Conservation (phyloP, 2,888 invertebrate species). For the Lumbricus terrestris region DNA sequence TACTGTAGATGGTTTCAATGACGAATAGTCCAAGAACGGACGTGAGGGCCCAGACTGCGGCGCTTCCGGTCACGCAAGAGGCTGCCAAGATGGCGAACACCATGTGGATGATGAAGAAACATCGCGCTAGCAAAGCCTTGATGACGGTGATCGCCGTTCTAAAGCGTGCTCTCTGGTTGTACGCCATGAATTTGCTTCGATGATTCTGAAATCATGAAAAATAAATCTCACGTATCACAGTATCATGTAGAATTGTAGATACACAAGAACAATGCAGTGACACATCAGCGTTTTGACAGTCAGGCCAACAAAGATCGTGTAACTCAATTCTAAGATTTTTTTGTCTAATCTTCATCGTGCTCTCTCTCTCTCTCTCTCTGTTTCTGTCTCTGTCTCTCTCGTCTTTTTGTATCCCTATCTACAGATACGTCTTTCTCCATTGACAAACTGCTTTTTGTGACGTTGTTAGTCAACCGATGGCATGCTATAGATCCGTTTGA, state of each 20-base stretch:
- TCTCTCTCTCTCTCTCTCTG: too few relatives aligned
- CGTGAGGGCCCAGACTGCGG: conserved; percentile 77
- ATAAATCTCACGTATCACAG: too few relatives aligned
- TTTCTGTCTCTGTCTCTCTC: too few relatives aligned
- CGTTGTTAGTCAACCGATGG: too few relatives aligned
- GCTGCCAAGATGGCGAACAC: conserved; percentile 86
- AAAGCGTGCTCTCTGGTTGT: not conserved
- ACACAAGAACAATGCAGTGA: too few relatives aligned
- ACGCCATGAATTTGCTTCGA: not conserved
- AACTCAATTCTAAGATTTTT: not conserved
- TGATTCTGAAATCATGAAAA: not conserved
- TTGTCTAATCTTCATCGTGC: not conserved
- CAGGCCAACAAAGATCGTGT: not conserved
- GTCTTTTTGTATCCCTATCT: too few relatives aligned
- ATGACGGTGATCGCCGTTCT: conserved; percentile 15
- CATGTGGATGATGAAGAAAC: conserved; percentile 70
- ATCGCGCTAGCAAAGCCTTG: conserved; percentile 42
- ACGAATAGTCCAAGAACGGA: conserved; percentile 77
- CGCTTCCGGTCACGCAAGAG: conserved; percentile 70
- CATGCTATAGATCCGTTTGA: too few relatives aligned
- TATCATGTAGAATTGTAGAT: too few relatives aligned
- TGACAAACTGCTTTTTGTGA: too few relatives aligned
- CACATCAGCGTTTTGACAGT: too few relatives aligned
- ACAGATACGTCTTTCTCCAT: too few relatives aligned
- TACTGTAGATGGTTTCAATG: conserved; percentile 69